These are phyloP conservation scores for Labrus mixtus DNA, from an alignment of 2,113 vertebrate genomes.

Conservation along the genomic window DNA sequence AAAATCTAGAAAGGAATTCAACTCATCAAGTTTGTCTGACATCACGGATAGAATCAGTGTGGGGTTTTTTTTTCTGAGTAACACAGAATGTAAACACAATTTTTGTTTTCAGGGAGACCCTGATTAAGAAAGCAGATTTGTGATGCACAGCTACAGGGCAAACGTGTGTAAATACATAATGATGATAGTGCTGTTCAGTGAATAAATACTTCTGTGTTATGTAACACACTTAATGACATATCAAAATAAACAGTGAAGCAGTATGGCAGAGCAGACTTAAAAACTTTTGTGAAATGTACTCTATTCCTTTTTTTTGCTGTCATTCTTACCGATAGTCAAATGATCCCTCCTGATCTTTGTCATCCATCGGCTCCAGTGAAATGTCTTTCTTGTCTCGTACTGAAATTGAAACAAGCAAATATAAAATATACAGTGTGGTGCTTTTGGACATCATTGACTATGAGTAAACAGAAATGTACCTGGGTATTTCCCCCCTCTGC, in stretches of 20 bases:
- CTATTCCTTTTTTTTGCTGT: no score
- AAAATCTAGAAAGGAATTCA: not conserved
- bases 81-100: not conserved
- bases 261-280: no score
- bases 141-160: constrained; percentile 57
- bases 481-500: constrained; percentile 95
- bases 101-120: constrained; percentile 13
- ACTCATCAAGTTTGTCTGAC: no score
- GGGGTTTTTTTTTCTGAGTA: no score
- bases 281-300: no score
- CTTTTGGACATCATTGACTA: not conserved
- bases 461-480: constrained; percentile 75
- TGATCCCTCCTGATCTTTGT: constrained; percentile 93
- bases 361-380: constrained; percentile 89
- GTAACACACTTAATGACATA: no score
- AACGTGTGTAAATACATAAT: constrained; percentile 21
- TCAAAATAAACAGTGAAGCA: no score
- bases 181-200: constrained; percentile 11
- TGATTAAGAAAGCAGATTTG: not conserved
- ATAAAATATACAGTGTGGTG: not conserved
- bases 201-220: no score
- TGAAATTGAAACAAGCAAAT: constrained; percentile 67
- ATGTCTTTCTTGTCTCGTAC: constrained; percentile 95
- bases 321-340: constrained; percentile 95
- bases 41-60: no score